These are phyloP conservation scores for Ectemnius continuus DNA, from an alignment of 2,888 invertebrate genomes.

Conservation along the genomic window DNA sequence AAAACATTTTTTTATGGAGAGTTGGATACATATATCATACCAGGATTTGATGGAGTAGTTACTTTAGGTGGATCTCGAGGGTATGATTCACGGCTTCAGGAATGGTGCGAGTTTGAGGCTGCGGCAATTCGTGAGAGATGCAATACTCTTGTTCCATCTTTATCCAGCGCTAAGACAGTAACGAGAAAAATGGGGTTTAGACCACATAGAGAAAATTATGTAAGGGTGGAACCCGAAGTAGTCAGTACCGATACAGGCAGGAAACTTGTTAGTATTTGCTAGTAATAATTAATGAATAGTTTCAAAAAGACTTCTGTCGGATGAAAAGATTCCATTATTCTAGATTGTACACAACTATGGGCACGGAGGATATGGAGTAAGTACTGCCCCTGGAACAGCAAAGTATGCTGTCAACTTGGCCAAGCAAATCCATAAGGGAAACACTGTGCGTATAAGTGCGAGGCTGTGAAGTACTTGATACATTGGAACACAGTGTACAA, in stretches of 20 bases:
- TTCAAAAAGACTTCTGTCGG: background rate
- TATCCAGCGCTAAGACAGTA: constrained; percentile 76
- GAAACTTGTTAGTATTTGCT: too few relatives aligned
- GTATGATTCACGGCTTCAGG: constrained; percentile 86
- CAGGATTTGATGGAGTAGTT: constrained; percentile 85
- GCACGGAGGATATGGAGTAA: constrained; percentile 96
- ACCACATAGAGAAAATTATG: constrained; percentile 86
- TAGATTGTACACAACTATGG: constrained; percentile 94
- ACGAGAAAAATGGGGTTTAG: constrained; percentile 83
- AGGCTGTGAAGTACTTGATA: too few relatives aligned
- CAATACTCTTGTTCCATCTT: constrained; percentile 85
- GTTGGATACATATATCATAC: constrained; percentile 91
- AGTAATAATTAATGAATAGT: background rate
- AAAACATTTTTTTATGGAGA: constrained; percentile 93
- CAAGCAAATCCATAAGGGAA: constrained; percentile 78
- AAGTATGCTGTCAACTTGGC: constrained; percentile 86
- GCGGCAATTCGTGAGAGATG: constrained; percentile 89
- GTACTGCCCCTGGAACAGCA: constrained; percentile 92
- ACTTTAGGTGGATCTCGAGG: constrained; percentile 93
- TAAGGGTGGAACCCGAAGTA: constrained; percentile 83
- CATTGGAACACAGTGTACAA: too few relatives aligned
- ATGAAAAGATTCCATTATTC: background rate
- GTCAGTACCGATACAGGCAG: too few relatives aligned
- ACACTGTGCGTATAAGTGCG: constrained; percentile 8
- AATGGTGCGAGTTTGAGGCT: constrained; percentile 85